Conservation (phyloP, 2,113 vertebrate genomes). For the Corythaixoides concolor region DNA sequence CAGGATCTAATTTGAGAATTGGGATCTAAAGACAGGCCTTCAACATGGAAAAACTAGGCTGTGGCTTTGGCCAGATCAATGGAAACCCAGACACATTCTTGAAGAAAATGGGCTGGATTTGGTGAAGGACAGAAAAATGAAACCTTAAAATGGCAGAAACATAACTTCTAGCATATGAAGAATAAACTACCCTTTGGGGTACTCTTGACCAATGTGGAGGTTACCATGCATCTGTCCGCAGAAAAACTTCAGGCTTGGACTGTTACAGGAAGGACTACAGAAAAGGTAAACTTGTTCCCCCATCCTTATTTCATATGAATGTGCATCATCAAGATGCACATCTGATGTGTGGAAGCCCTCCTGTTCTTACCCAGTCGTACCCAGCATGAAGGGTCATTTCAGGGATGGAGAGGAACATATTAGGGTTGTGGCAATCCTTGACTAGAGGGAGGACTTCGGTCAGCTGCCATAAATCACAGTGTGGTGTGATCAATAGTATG, state of each 20-base stretch:
- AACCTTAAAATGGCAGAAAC: background rate
- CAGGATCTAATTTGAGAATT: background rate
- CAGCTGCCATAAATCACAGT: background rate
- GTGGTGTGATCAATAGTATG: background rate
- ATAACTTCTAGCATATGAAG: background rate
- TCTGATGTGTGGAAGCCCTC: background rate
- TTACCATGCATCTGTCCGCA: rapidly evolving
- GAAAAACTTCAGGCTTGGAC: background rate
- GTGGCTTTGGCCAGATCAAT: background rate
- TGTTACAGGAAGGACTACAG: background rate
- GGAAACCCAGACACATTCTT: background rate
- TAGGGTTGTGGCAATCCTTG: background rate
- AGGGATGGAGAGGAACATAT: background rate
- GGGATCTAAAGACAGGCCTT: background rate
- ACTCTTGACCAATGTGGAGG: background rate
- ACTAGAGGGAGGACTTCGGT: background rate
- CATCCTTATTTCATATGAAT: background rate
- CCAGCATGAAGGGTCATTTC: background rate
- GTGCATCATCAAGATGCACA: background rate
- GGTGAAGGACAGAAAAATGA: background rate
- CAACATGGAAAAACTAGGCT: background rate
- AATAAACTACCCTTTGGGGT: background rate
- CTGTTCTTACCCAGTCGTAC: background rate
- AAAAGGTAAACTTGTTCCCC: background rate
- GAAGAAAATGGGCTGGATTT: background rate